Conservation (phyloP, 2,113 vertebrate genomes). For the Cariama cristata region DNA sequence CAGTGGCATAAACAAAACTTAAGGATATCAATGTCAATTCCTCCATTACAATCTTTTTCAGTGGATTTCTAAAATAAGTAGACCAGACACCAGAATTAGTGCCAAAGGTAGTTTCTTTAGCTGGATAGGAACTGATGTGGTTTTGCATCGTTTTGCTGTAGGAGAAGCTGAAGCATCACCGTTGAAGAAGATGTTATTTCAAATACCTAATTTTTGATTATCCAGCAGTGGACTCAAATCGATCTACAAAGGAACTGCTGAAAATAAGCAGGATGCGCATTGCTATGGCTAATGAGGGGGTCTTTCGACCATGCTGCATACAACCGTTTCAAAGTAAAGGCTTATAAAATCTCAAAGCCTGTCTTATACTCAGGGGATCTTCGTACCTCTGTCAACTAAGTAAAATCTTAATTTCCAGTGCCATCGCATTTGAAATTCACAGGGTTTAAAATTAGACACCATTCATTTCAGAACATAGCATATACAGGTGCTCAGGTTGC, state of each 20-base stretch:
- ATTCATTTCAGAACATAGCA: background rate
- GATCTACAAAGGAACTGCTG: background rate
- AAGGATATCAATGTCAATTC: background rate
- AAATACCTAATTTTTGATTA: background rate
- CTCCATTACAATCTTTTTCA: background rate
- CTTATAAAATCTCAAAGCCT: background rate
- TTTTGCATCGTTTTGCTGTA: background rate
- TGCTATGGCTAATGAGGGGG: background rate
- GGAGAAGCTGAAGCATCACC: background rate
- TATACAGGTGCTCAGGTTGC: background rate
- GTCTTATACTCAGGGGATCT: background rate
- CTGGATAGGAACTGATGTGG: background rate
- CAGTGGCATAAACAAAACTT: background rate
- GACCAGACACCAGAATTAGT: background rate
- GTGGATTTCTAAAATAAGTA: background rate
- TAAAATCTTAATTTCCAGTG: background rate
- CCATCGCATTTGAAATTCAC: background rate
- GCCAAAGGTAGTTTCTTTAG: background rate
- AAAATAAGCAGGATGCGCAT: background rate
- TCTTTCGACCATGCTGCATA: background rate
- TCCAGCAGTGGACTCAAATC: background rate
- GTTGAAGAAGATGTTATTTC: background rate
- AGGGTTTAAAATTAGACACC: background rate
- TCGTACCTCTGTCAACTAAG: background rate
- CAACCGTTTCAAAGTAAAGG: background rate